Base-by-base conservation (phyloP, 2,888 invertebrate genomes). In the Petrolisthes cinctipes region DNA sequence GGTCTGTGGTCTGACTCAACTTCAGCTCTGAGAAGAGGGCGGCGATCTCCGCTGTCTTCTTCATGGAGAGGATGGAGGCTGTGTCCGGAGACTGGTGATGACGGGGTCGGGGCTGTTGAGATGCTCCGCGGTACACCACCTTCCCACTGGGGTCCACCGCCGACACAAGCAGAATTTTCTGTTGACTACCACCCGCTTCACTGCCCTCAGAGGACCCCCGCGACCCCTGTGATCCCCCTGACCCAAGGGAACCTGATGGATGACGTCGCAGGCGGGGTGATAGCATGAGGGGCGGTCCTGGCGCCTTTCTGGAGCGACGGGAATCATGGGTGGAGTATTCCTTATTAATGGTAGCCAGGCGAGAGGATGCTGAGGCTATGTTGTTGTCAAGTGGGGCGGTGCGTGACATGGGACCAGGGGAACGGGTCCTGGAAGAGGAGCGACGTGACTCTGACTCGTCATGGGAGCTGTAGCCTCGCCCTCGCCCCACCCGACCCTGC, bases 1-100 rank as follows among this genome's bases (percentile, higher is more conserved):
- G 91, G 85, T 92, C 92, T 6, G 92, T 91, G 5, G 91, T 91
- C 89, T 92, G 92, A 75, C 92, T 91, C 23, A 92, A 83, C 89
- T 92, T 92, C 71, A 92, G 95, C 92, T 96, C 96, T 0, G 96
- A 96, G 92, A 97, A 97, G 56, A 97, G 93, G 0, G 97, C 97
- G 0, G 97, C 97, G 92, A 97, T 97, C 93, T 97, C 97, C 0
- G 97, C 97, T 4, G 96, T 96, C 92, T 97, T 97, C 93, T 97
- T 97, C 56, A 97, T 96, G 85, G 96, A 96, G 0, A 97, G 93
- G 0, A 96, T 96, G 91, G 96, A 96, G 37, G 89, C 87, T 6
- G 90, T 89, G 82, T 90, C 89, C 14, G 76, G 78, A 83, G 91
- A 91, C 9, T 82, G 83, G 23, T 79, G 75, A 57, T 83, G 83